phyloP scores from a whole-genome alignment of 2,113 vertebrate genomes.

The pig (Sus scrofa) region T2T-Sscrofa CM000812.6:188164501-188165000 shows the following conservation, averaged over 20 bases:
- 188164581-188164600: not conserved
- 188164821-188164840: not conserved
- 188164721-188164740: not conserved
- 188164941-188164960: not conserved
- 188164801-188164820: not conserved
- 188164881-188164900: not conserved
- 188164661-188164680: not conserved
- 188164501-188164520: not conserved
- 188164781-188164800: not conserved
- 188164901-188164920: not conserved
- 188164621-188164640: not conserved
- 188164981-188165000: not conserved
- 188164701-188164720: not conserved
- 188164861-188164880: not conserved
- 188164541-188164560: not conserved
- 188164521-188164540: slow-evolving; percentile 46
- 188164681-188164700: not conserved
- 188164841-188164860: not conserved
- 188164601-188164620: too few relatives aligned
- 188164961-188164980: not conserved
- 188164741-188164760: not conserved
- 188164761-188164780: not conserved
- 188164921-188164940: not conserved
- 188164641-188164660: not conserved
- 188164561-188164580: not conserved